Conservation (phyloP, 2,888 invertebrate genomes). For the Microctonus hyperodae region DNA sequence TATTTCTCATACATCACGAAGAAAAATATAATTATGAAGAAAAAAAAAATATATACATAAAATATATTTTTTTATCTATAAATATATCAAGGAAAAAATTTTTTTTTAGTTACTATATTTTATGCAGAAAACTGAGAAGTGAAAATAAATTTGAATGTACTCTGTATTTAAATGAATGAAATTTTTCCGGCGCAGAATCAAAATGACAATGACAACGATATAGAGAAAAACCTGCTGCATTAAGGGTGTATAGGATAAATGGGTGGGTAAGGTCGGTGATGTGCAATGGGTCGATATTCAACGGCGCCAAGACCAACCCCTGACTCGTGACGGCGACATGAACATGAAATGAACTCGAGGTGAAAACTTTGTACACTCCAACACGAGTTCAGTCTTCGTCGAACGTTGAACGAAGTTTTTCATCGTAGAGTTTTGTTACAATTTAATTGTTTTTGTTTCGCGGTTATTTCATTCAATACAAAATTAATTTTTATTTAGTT, state of each 20-base stretch:
- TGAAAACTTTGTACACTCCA: conserved; percentile 36
- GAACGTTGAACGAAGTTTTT: conserved; percentile 31
- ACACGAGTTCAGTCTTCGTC: conserved; percentile 38
- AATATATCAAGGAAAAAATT: too few relatives aligned
- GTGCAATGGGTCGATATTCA: conserved; percentile 46
- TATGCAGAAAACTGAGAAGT: too few relatives aligned
- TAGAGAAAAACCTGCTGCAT: not conserved
- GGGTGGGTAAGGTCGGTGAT: conserved; percentile 31
- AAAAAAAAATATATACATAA: too few relatives aligned
- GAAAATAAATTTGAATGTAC: too few relatives aligned
- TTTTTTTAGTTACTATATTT: too few relatives aligned
- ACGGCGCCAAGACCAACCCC: conserved; percentile 43
- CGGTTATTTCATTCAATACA: too few relatives aligned
- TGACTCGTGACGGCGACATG: conserved; percentile 31
- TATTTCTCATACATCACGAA: not conserved
- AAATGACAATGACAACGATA: not conserved
- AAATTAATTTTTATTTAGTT: too few relatives aligned
- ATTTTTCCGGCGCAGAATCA: not conserved
- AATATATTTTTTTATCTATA: too few relatives aligned
- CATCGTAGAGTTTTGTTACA: not conserved
- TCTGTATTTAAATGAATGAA: not conserved
- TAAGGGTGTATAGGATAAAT: conserved; percentile 1
- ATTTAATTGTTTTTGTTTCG: too few relatives aligned
- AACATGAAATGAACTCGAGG: conserved; percentile 33
- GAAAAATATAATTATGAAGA: too few relatives aligned